phyloP scores from a whole-genome alignment of 2,113 vertebrate genomes.

The Poecile atricapillus region DNA sequence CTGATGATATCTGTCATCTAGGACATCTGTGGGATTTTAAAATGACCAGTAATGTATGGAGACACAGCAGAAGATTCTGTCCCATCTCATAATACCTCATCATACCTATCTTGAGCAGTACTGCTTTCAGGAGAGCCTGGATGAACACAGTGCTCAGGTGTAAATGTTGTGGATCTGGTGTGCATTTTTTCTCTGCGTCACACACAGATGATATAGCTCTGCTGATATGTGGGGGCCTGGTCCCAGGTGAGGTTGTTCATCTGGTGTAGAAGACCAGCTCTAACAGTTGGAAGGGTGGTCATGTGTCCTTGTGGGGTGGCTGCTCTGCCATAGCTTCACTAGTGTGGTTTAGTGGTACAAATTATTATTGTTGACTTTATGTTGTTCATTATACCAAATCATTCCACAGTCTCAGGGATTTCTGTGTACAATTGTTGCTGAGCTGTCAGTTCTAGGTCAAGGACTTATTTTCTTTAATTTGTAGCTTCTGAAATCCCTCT shows the following conservation, averaged over 20 bases:
- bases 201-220: not conserved
- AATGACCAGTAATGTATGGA: not conserved
- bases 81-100: not conserved
- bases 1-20: not conserved
- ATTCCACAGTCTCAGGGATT: not conserved
- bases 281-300: not conserved
- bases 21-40: not conserved
- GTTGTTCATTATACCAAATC: not conserved
- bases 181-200: not conserved
- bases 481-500: not conserved
- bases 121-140: not conserved
- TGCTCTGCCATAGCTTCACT: not conserved
- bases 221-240: not conserved
- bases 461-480: not conserved
- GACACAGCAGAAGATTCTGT: not conserved
- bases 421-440: not conserved
- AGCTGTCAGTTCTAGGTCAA: not conserved
- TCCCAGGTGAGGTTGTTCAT: not conserved
- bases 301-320: fast-evolving
- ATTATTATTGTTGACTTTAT: not conserved
- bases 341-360: not conserved
- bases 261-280: not conserved
- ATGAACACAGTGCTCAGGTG: not conserved
- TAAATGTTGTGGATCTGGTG: not conserved
- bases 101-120: not conserved